Percentiles rank a stretch among this genome's conserved stretches.
Evolutionary conservation across 2,888 invertebrate genomes (phyloP).

Genomic region (Drosophila engyochracea): DNA sequence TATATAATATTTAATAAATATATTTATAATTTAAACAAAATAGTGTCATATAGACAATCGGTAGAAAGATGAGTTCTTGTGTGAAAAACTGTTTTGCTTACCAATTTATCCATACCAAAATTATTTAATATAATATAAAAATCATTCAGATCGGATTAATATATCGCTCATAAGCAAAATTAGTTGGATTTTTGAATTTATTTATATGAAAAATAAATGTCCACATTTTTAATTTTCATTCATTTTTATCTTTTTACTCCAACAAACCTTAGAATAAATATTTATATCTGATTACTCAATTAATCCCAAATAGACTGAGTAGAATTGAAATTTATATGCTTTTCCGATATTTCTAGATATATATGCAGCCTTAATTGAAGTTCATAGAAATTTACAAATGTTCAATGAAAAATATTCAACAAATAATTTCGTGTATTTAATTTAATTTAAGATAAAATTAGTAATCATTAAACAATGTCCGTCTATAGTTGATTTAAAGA

Average conservation of each 20-base stretch:
- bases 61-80: rapidly evolving
- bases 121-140: not conserved
- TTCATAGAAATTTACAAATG: not conserved
- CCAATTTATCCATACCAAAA: rapidly evolving
- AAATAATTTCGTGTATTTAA: rapidly evolving
- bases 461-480: not conserved
- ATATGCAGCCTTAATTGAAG: not conserved
- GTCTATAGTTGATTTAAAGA: not conserved
- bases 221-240: not conserved
- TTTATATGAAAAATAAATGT: not conserved
- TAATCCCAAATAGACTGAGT: not conserved
- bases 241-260: not conserved
- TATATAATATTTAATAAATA: not conserved
- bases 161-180: not conserved
- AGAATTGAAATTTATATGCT: not conserved
- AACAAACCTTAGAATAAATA: not conserved
- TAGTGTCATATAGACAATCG: not conserved
- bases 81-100: not conserved
- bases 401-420: not conserved
- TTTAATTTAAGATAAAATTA: not conserved
- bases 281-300: too few species aligned
- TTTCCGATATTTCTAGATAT: not conserved
- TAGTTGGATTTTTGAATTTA: rapidly evolving
- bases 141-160: not conserved
- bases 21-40: not conserved